phyloP scores from a whole-genome alignment of 1,140 invertebrate genomes.

The Spodoptera litura region DNA sequence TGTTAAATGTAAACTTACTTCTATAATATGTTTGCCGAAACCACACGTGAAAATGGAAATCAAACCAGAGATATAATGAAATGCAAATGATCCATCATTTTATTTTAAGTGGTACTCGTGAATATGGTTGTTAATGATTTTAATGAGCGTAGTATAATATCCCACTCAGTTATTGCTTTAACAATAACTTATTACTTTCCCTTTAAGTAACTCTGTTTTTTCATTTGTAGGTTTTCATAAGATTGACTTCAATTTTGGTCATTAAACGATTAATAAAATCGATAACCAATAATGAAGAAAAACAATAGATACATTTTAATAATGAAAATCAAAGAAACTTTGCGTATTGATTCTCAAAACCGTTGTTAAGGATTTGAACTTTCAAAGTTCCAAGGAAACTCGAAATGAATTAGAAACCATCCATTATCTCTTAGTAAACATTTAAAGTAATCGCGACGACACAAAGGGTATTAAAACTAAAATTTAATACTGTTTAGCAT shows the following conservation, averaged over 20 bases:
- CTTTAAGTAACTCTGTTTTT: not conserved
- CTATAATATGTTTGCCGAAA: not conserved
- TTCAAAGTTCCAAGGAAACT: not conserved
- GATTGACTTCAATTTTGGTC: too few relatives aligned
- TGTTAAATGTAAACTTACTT: not conserved
- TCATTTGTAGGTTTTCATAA: too few relatives aligned
- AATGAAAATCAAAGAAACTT: not conserved
- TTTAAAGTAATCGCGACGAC: conserved; percentile 22
- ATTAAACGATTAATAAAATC: too few relatives aligned
- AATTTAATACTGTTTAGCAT: conserved; percentile 35
- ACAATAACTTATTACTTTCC: not conserved
- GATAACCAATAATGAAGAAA: too few relatives aligned
- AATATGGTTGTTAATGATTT: not conserved
- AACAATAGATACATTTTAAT: too few relatives aligned
- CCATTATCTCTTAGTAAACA: conserved; percentile 12
- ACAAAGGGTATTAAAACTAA: conserved; percentile 26
- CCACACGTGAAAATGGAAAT: conserved; percentile 3
- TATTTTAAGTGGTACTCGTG: not conserved
- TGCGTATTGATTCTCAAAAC: not conserved
- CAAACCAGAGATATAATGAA: conserved; percentile 13
- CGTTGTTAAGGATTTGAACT: not conserved
- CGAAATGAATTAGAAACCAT: conserved; percentile 9
- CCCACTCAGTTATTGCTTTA: not conserved
- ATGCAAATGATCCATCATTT: conserved; percentile 19
- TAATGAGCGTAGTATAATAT: not conserved